Conservation (phyloP, 2,797 vertebrate genomes). For the Corythornis leucogaster region DNA sequence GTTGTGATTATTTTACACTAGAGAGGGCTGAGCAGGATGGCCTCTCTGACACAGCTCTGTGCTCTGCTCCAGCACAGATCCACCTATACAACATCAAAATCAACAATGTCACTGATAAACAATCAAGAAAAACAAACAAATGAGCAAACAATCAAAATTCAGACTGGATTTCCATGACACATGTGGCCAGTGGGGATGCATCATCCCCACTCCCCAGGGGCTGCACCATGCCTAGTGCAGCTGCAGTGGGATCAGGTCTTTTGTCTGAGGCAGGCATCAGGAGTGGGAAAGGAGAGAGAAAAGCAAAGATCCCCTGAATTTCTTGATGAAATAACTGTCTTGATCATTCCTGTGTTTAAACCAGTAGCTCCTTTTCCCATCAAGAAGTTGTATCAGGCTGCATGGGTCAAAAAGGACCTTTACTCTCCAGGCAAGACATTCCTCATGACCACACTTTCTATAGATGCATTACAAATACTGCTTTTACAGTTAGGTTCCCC, state of each 20-base stretch:
- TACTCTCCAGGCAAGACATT: not conserved
- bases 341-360: not conserved
- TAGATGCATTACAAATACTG: not conserved
- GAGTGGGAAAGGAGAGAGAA: not conserved
- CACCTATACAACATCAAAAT: not conserved
- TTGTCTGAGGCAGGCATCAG: rapidly evolving
- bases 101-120: not conserved
- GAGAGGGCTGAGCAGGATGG: not conserved
- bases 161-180: not conserved
- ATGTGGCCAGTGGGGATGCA: not conserved
- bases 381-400: not conserved
- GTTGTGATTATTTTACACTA: not conserved
- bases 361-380: not conserved
- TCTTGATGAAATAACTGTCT: not conserved
- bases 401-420: not conserved
- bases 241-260: not conserved
- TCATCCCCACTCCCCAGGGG: not conserved
- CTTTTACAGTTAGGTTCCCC: not conserved
- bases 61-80: not conserved
- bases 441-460: not conserved
- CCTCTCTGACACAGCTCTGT: not conserved
- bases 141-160: not conserved
- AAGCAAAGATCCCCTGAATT: not conserved
- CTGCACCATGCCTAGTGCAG: no score
- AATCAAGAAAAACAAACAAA: not conserved